Conservation (phyloP, 2,888 invertebrate genomes). For the Mimachlamys varia region DNA sequence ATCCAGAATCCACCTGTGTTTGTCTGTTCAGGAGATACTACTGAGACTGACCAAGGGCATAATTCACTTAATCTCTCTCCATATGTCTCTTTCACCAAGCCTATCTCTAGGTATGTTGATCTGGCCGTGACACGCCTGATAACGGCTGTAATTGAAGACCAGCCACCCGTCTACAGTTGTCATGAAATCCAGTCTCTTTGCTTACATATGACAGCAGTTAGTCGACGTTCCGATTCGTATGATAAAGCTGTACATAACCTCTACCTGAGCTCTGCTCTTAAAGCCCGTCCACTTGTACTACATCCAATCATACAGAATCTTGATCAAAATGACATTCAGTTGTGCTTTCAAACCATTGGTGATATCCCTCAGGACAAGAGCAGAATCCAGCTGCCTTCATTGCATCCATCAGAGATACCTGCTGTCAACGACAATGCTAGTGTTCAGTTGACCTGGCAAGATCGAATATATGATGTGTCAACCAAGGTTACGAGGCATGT, state of each 20-base stretch:
- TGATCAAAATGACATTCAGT: slow-evolving; percentile 55
- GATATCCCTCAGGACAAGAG: slow-evolving; percentile 52
- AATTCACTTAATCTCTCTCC: slow-evolving; percentile 67
- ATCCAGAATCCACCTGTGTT: slow-evolving; percentile 66
- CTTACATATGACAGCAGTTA: slow-evolving; percentile 49
- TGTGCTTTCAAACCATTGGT: slow-evolving; percentile 58
- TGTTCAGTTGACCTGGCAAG: slow-evolving; percentile 69
- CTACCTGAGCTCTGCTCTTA: slow-evolving; percentile 62
- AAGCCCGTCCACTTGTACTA: slow-evolving; percentile 64
- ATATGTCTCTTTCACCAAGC: slow-evolving; percentile 73
- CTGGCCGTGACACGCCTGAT: slow-evolving; percentile 74
- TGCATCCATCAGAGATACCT: slow-evolving; percentile 63
- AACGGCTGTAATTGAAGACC: slow-evolving; percentile 64
- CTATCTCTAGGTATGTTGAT: slow-evolving; percentile 73
- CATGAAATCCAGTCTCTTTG: slow-evolving; percentile 65
- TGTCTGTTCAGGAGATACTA: slow-evolving; percentile 62
- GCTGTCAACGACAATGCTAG: slow-evolving; percentile 52
- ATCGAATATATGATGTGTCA: slow-evolving; percentile 69
- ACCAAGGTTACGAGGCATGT: slow-evolving; percentile 42
- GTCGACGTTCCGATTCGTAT: slow-evolving; percentile 50
- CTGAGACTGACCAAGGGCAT: slow-evolving; percentile 54
- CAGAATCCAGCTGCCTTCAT: slow-evolving; percentile 55
- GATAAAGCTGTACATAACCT: slow-evolving; percentile 56
- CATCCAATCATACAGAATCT: slow-evolving; percentile 70
- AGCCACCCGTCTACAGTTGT: slow-evolving; percentile 64